These are phyloP conservation scores for Oncorhynchus kisutch DNA, from an alignment of 2,113 vertebrate species.

Conservation along the genomic window DNA sequence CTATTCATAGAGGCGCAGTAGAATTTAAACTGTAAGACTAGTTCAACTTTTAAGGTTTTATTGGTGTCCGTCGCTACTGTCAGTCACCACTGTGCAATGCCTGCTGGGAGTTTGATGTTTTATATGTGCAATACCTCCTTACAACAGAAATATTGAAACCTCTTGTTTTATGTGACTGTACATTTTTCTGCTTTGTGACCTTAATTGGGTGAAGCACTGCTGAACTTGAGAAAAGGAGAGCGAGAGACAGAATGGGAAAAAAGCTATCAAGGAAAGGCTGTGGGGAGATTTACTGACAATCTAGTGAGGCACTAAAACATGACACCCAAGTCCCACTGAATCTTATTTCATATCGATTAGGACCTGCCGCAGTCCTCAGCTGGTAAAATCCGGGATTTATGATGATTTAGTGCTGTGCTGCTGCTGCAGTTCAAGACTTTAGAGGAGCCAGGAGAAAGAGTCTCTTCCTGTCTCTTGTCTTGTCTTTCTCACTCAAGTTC, in stretches of 20 bases:
- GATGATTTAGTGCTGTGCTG: conserved; percentile 20
- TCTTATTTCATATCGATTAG: conserved; percentile 50
- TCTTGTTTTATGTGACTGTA: background rate
- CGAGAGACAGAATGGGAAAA: background rate
- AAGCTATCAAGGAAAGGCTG: background rate
- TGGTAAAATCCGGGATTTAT: conserved; percentile 26
- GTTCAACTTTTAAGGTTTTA: too few species aligned
- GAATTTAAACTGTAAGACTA: too few species aligned
- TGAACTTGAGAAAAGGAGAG: conserved; percentile 4
- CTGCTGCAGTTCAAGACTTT: background rate
- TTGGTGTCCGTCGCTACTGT: too few species aligned
- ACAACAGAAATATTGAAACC: too few species aligned
- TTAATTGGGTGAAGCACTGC: conserved; percentile 8
- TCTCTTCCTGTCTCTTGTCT: background rate
- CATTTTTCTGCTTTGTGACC: conserved; percentile 21
- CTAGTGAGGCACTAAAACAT: conserved; percentile 35
- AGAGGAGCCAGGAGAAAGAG: background rate
- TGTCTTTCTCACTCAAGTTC: background rate
- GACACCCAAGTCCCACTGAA: conserved; percentile 33
- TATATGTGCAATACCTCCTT: too few species aligned
- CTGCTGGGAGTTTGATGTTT: too few species aligned
- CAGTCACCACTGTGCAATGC: too few species aligned
- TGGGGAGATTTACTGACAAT: conserved; percentile 37
- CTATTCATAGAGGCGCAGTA: too few species aligned
- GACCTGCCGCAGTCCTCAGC: conserved; percentile 20